A percentile compares a stretch with the other conserved stretches of the same genome.
Conservation (phyloP, 2,888 invertebrate species). For the Cerastis rubricosa region DNA sequence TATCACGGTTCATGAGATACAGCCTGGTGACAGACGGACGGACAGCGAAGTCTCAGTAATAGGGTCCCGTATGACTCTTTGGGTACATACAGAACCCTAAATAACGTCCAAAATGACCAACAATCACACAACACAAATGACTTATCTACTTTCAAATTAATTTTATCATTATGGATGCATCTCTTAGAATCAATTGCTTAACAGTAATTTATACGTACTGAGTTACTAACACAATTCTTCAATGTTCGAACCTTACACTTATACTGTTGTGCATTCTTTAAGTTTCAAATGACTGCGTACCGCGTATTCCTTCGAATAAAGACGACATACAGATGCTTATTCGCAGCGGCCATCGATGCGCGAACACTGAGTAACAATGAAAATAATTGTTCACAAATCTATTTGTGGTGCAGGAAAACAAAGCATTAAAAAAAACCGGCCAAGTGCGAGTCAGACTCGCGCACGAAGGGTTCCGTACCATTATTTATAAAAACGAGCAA, state of each 20-base stretch:
- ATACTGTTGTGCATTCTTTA: conserved; percentile 35
- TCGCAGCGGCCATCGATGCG: conserved; percentile 34
- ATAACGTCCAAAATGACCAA: no score
- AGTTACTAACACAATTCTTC: neutral
- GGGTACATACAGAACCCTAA: no score
- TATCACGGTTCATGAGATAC: no score
- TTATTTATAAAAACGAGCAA: no score
- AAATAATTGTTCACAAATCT: conserved; percentile 13
- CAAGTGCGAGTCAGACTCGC: no score
- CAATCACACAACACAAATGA: no score
- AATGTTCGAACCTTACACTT: conserved; percentile 10
- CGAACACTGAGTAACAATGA: conserved; percentile 29
- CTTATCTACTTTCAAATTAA: no score
- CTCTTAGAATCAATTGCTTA: neutral
- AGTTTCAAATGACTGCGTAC: conserved; percentile 15
- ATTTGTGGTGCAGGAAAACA: neutral
- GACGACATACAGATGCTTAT: conserved; percentile 34
- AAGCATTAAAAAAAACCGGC: no score
- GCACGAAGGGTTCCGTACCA: no score
- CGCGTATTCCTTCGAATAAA: conserved; percentile 29
- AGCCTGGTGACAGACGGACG: no score
- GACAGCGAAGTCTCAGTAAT: no score
- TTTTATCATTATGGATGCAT: neutral
- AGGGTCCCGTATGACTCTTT: no score
- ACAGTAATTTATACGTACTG: neutral